Evolutionary conservation across 2,888 invertebrate genomes (phyloP).

Genomic region (Drosophila borborema): DNA sequence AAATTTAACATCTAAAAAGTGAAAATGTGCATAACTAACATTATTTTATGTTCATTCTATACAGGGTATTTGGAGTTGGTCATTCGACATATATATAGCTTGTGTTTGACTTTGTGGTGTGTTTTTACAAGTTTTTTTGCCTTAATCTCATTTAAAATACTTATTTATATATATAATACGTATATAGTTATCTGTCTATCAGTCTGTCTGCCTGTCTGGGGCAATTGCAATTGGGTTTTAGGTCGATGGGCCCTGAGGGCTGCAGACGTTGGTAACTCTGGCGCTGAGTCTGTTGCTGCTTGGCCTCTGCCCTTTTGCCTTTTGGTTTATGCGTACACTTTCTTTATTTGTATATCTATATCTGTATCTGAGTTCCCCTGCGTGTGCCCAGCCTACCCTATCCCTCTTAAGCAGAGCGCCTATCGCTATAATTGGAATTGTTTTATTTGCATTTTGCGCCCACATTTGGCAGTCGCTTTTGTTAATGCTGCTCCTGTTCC

Average conservation of each 20-base stretch:
- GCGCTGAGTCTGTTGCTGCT: conserved; percentile 29
- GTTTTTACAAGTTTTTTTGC: conserved; percentile 42
- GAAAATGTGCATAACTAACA: neutral
- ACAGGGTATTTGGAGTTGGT: conserved; percentile 16
- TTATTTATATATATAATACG: conserved; percentile 49
- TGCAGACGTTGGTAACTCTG: conserved; percentile 26
- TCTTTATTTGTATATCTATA: conserved; percentile 44
- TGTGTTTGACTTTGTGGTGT: conserved; percentile 30
- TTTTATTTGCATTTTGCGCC: conserved; percentile 65
- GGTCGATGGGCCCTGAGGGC: conserved; percentile 42
- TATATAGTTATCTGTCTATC: conserved; percentile 39
- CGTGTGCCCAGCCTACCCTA: neutral
- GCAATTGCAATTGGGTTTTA: conserved; percentile 37
- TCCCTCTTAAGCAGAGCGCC: conserved; percentile 19
- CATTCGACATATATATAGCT: too few relatives aligned
- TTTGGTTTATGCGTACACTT: conserved; percentile 53
- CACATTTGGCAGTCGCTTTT: conserved; percentile 59
- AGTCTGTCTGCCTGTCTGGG: conserved; percentile 13
- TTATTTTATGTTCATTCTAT: neutral
- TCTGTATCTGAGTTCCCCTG: conserved; percentile 6
- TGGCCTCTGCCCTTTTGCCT: conserved; percentile 39
- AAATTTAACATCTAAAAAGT: too few relatives aligned
- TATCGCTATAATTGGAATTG: conserved; percentile 71
- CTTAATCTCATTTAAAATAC: conserved; percentile 62
- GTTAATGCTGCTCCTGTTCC: conserved; percentile 41